Evolutionary conservation across 2,888 invertebrate species (phyloP), one percentile per base, ranked within the genome.

Genomic region (Trichacis sp.): DNA sequence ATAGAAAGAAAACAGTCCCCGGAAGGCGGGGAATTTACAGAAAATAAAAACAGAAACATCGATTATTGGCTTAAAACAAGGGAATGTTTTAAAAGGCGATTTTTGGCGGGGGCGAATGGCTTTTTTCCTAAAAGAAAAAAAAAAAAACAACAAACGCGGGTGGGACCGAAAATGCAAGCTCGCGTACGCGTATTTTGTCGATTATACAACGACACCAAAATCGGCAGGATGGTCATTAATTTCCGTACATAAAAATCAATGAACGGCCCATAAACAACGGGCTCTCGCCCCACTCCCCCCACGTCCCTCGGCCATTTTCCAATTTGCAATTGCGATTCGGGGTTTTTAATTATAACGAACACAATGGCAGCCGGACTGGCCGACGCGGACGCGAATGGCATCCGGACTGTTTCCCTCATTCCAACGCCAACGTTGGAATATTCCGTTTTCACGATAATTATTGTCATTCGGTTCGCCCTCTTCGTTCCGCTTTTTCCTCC

Each of bases 261-360:
- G 68, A 68, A 68, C 68, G 64, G 64, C 68, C 58, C 68, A 68
- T 68, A 68, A 68, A 68, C 68, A 64, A 79, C 77, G 75, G 74
- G 80, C 83, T 81, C 84, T 80, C 83, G 76, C 81, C 80, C 76
- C 72, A 65, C 66, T 52, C 65, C 65, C 66, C 68, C 52, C 68
- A 62, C 64, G 63, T 67, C 70, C 56, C 72, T 68, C 79, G 70
- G 77, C 84, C 82, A 83, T 82, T 84, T 84, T 84, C 83, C 84
- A 83, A 84, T 84, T 83, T 83, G 83, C 83, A 83, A 84, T 84
- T 84, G 82, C 82, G 81, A 84, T 81, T 83, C 78, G 84, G 24
- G 80, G 82, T 84, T 84, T 82, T 84, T 84, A 84, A 84, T 84
- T 84, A 84, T 83, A 84, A 82, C 83, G 81, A 83, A 84, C 80